Base-by-base conservation (phyloP, 2,888 invertebrate species). In the Eilema sororculum region DNA sequence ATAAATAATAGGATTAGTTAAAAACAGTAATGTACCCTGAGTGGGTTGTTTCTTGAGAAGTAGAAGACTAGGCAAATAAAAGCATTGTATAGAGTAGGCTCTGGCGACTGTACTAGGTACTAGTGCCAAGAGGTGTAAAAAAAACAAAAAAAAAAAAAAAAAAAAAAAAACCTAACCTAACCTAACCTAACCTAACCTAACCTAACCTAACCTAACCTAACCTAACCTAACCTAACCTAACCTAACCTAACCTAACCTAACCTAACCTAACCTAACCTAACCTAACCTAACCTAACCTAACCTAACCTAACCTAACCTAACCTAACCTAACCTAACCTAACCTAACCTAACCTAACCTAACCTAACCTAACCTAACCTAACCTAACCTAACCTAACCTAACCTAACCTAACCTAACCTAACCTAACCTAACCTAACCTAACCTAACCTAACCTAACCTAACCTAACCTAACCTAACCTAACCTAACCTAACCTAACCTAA, bases 111-210 rank as follows among this genome's bases (percentile, higher is more conserved):
- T n/a, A n/a, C n/a, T n/a, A n/a, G n/a, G n/a, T n/a, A n/a, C n/a
- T n/a, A n/a, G n/a, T n/a, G n/a, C n/a, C n/a, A n/a, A n/a, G n/a
- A n/a, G n/a, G n/a, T n/a, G n/a, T n/a, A n/a, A n/a, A n/a, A n/a
- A n/a, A n/a, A n/a, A n/a, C n/a, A n/a, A n/a, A n/a, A n/a, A n/a
- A n/a, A n/a, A n/a, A n/a, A n/a, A n/a, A n/a, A n/a, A n/a, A n/a
- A n/a, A n/a, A n/a, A n/a, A n/a, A n/a, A n/a, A n/a, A n/a, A n/a
- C n/a, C 60, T 60, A 60, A 64, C 63, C 46, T 52, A 52, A 52
- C 52, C 52, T 52, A 52, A 52, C 52, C 52, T 52, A 52, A 71
- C 71, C 71, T 71, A 71, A 71, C 71, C 71, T 71, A 72, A 61
- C 67, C 67, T 67, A 67, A 67, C 67, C 67, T 67, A 67, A 67